Base-by-base conservation (phyloP, 2,113 vertebrate species). In the Poeciliopsis turrubarensis region DNA sequence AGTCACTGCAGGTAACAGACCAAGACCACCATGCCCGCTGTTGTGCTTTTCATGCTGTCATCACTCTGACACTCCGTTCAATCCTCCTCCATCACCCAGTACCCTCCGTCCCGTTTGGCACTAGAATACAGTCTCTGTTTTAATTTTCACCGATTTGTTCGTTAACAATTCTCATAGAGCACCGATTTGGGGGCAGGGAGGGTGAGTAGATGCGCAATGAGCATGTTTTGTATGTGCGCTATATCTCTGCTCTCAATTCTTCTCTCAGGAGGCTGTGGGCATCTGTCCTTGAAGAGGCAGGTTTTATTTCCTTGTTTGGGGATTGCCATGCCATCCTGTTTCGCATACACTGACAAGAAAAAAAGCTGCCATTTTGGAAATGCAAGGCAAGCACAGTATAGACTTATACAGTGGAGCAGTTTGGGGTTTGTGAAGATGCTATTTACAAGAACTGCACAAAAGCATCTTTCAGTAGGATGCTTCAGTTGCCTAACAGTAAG, bases 1-100 rank as follows among this genome's bases (percentile, higher is more conserved):
- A 68, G 78, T 78, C 74, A 64, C 74, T 70, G 88, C 93, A 95
- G 94, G 94, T 95, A 95, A 93, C 86, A 83, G 72, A 54, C 81
- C 70, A 60, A 81, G 86, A 71, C 73, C 26, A 26, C 82, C 1
- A 68, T 39, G 82, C 80, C 81, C 73, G 14, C 79, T 73, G 70
- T 54, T 65, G 65, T 72, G 75, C 63, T 60, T 86, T 44, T 54
- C 47, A 47, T 76, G 25, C 30, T 29, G n/a, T 25, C 37, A 31
- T 68, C 73, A 60, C 74, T 71, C 44, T n/a, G 54, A 75, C 74
- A 37, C 73, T 68, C 64, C 72, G 70, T 81, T 81, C 71, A 26
- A 54, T 60, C 25, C 11, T 65, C 69, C 34, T 61, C 41, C 72
- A 51, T 44, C 82, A 57, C 57, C 41, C 66, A 27, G 37, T 9